phyloP scores from a whole-genome alignment of 2,797 vertebrate genomes.

The Psittacula derbiana region DNA sequence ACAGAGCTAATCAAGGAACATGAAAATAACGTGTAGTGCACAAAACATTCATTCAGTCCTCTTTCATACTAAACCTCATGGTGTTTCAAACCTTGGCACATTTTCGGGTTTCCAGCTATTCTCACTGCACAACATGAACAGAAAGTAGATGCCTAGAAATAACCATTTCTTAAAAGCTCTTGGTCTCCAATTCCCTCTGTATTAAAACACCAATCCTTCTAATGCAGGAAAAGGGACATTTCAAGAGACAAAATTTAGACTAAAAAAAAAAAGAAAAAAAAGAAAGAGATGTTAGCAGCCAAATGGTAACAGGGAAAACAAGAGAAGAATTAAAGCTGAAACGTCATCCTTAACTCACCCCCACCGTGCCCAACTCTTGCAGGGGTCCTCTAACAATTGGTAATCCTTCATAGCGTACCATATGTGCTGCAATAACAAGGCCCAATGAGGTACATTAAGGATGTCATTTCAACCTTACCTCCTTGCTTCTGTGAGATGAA shows the following conservation, averaged over 20 bases:
- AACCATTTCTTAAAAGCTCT: slow-evolving; percentile 9
- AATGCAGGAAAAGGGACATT: not conserved
- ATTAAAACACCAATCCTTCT: not conserved
- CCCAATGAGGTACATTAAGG: slow-evolving; percentile 55
- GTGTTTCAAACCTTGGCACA: slow-evolving; percentile 64
- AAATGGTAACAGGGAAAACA: slow-evolving; percentile 19
- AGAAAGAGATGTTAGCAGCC: not conserved
- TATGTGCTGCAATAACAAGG: slow-evolving; percentile 63
- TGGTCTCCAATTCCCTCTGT: not conserved
- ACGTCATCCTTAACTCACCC: slow-evolving; percentile 66
- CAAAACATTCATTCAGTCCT: slow-evolving; percentile 1
- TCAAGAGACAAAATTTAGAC: not conserved
- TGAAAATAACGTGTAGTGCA: not conserved
- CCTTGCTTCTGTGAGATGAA: slow-evolving; percentile 37
- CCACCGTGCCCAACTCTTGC: slow-evolving; percentile 56
- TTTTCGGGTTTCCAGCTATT: slow-evolving; percentile 53
- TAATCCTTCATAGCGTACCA: slow-evolving; percentile 67
- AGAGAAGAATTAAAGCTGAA: slow-evolving; percentile 64
- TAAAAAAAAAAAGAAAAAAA: not conserved
- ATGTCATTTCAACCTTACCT: slow-evolving; percentile 59
- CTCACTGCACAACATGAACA: slow-evolving; percentile 17
- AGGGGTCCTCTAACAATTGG: slow-evolving; percentile 64
- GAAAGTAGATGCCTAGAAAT: slow-evolving; percentile 46
- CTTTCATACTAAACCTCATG: slow-evolving; percentile 37
- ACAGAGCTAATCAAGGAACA: not conserved